phyloP scores from a whole-genome alignment of 2,797 vertebrate genomes.

The Sitta carolinensis region DNA sequence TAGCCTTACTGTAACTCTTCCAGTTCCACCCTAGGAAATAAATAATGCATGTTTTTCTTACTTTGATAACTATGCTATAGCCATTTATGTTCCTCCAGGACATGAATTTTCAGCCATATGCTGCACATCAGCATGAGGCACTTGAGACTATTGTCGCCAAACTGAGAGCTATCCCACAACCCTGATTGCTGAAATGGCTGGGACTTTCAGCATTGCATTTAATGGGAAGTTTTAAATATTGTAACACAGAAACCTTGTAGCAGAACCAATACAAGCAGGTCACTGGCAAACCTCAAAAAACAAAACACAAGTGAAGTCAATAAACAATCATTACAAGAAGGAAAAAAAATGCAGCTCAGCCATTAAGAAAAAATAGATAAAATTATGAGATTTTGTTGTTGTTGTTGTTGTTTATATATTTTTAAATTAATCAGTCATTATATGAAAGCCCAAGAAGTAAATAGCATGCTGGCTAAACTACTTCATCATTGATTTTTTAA shows the following conservation, averaged over 20 bases:
- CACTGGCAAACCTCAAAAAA: background rate
- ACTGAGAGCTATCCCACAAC: background rate
- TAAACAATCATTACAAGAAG: background rate
- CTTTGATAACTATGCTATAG: background rate
- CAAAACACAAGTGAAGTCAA: background rate
- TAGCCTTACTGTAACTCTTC: background rate
- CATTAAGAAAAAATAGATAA: background rate
- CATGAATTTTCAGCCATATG: background rate
- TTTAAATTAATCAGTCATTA: background rate
- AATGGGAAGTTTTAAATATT: background rate
- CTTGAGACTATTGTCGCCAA: background rate
- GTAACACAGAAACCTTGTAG: background rate
- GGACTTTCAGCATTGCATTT: background rate
- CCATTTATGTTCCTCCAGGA: background rate
- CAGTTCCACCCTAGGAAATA: background rate
- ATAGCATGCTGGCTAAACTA: background rate
- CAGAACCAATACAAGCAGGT: background rate
- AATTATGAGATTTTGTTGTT: background rate
- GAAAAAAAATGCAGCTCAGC: background rate
- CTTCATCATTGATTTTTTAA: background rate
- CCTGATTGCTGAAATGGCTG: background rate
- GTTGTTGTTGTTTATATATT: background rate
- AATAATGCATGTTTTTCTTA: background rate
- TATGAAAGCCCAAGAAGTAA: background rate
- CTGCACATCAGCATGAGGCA: background rate